phyloP scores from a whole-genome alignment of 2,113 vertebrate genomes.

The Podiceps cristatus region DNA sequence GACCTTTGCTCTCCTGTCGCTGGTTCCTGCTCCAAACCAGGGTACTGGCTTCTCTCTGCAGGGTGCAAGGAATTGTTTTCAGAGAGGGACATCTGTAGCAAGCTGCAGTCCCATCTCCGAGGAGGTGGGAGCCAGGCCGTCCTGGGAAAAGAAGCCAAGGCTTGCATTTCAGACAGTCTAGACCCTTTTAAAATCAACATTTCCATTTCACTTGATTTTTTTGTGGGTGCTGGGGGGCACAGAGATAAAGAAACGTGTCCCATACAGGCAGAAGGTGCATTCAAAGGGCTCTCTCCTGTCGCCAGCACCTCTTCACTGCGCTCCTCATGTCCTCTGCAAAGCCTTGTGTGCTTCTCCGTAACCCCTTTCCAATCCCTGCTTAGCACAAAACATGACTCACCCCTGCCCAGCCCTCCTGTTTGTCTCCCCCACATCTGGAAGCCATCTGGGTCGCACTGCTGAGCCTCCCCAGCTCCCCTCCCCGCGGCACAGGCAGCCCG shows the following conservation, averaged over 20 bases:
- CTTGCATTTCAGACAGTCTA: background rate
- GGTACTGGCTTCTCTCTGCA: background rate
- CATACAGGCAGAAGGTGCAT: too few species aligned
- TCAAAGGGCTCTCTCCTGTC: background rate
- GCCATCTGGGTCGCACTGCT: background rate
- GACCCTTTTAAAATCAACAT: background rate
- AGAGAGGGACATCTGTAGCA: too few species aligned
- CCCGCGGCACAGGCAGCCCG: background rate
- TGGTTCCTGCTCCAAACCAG: background rate
- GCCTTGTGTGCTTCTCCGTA: background rate
- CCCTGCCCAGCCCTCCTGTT: background rate
- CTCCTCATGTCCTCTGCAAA: background rate
- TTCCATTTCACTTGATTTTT: background rate
- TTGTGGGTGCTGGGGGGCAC: background rate
- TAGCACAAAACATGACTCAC: background rate
- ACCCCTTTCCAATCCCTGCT: background rate
- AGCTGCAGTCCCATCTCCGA: background rate
- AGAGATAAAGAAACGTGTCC: background rate
- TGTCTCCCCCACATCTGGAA: slow-evolving; percentile 23
- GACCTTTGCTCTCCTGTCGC: background rate
- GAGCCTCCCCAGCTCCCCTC: background rate
- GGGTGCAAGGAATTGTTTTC: background rate
- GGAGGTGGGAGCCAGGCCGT: background rate
- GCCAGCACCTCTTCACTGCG: background rate
- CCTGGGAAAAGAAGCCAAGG: background rate